Evolutionary conservation across 2,113 vertebrate species (phyloP).

Genomic region (Axis porcinus): DNA sequence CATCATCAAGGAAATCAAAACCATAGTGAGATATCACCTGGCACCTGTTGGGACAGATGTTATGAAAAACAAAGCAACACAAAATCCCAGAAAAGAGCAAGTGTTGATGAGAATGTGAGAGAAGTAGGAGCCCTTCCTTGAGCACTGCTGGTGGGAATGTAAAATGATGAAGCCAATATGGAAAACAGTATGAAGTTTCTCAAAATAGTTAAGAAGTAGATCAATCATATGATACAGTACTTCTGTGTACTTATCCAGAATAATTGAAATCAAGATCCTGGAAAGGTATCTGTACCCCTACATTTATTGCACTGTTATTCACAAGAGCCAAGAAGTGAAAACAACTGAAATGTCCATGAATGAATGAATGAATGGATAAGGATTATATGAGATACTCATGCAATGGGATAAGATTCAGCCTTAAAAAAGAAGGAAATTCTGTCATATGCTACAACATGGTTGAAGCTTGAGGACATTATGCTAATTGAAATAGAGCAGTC

Average conservation of each 20-base stretch:
- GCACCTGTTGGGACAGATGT: not conserved
- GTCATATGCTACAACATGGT: not conserved
- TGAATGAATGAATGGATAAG: not conserved
- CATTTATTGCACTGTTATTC: not conserved
- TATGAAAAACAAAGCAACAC: not conserved
- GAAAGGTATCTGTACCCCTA: not conserved
- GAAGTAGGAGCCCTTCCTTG: not conserved
- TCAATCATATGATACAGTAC: not conserved
- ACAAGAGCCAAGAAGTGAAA: not conserved
- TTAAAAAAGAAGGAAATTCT: not conserved
- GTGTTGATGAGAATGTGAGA: not conserved
- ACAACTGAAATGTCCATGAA: not conserved
- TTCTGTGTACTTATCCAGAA: not conserved
- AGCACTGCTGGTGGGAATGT: not conserved
- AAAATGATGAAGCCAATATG: not conserved
- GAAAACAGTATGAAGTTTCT: not conserved
- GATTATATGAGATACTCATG: not conserved
- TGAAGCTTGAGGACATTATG: not conserved
- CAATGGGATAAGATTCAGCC: not conserved
- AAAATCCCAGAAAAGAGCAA: not conserved
- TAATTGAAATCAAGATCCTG: not conserved
- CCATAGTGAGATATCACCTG: not conserved
- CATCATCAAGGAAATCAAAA: not conserved
- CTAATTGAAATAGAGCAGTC: not conserved
- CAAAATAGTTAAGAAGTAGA: not conserved